phyloP scores from a whole-genome alignment of 2,888 invertebrate genomes.

The Meandrusa payeni region DNA sequence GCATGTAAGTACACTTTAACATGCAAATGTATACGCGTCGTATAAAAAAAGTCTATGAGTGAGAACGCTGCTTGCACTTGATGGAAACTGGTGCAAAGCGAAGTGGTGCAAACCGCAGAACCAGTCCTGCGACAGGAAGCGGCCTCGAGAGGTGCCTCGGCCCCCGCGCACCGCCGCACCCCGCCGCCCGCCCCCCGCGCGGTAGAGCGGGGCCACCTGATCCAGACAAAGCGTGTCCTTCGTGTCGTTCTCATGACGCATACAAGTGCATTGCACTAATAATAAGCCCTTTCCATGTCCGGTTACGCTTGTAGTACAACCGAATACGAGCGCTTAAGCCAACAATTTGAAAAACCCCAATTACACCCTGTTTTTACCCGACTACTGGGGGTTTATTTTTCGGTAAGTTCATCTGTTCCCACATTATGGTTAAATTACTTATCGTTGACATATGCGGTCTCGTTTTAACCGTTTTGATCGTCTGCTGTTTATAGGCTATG shows the following conservation, averaged over 20 bases:
- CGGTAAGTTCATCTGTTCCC: no score
- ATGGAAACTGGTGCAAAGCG: conserved; percentile 73
- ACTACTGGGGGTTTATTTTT: no score
- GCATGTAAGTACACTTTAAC: conserved; percentile 27
- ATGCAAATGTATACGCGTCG: conserved; percentile 38
- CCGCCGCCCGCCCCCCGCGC: conserved; percentile 32
- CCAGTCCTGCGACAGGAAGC: conserved; percentile 77
- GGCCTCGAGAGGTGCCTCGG: conserved; percentile 54
- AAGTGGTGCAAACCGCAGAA: conserved; percentile 74
- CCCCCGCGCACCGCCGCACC: conserved; percentile 32
- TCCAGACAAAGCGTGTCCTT: conserved; percentile 78
- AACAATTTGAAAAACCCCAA: no score
- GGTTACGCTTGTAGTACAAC: conserved; percentile 32
- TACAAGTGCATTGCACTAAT: conserved; percentile 76
- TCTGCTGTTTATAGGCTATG: no score
- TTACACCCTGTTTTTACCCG: background rate
- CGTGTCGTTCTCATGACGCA: conserved; percentile 63
- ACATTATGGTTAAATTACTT: no score
- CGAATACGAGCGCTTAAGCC: no score
- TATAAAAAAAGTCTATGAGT: conserved; percentile 45
- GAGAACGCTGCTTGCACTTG: conserved; percentile 59
- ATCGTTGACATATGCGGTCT: no score
- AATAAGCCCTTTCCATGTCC: conserved; percentile 68
- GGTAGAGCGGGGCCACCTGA: conserved; percentile 60
- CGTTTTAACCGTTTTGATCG: no score